phyloP scores from a whole-genome alignment of 2,113 vertebrate species.

The Cynopterus brachyotis region DNA sequence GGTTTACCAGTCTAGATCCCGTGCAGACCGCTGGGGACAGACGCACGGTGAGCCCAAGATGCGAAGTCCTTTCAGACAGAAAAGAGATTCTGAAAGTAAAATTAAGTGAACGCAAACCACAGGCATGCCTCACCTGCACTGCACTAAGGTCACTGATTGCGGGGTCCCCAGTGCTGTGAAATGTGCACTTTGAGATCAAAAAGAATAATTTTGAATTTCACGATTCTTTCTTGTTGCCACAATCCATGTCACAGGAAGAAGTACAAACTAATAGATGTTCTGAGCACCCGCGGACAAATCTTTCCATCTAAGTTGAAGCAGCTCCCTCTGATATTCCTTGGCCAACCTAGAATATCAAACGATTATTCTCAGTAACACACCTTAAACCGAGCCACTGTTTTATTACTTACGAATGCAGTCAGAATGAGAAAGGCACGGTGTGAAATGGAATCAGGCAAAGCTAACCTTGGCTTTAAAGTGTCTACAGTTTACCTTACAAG shows the following conservation, averaged over 20 bases:
- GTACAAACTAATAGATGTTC: too few species aligned
- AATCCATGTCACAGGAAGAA: background rate
- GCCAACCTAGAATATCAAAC: background rate
- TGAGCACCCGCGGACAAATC: too few species aligned
- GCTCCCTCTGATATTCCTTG: background rate
- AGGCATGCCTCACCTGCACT: too few species aligned
- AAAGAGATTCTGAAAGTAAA: background rate
- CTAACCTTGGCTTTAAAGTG: background rate
- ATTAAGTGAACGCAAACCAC: fast-evolving
- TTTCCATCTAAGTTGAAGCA: background rate
- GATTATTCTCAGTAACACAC: background rate
- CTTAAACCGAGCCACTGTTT: background rate
- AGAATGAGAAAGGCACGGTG: background rate
- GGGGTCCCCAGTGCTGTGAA: too few species aligned
- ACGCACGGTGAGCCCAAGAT: background rate
- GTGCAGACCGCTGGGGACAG: background rate
- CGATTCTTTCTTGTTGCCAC: background rate
- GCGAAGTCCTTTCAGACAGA: background rate
- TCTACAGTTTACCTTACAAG: background rate
- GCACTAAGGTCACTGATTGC: too few species aligned
- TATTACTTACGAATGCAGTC: background rate
- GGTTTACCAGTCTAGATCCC: fast-evolving
- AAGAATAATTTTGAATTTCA: background rate
- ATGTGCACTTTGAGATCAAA: background rate
- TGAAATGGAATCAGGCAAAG: background rate